Evolutionary conservation across 2,113 vertebrate species (phyloP).

Genomic region (Ptyas mucosa): DNA sequence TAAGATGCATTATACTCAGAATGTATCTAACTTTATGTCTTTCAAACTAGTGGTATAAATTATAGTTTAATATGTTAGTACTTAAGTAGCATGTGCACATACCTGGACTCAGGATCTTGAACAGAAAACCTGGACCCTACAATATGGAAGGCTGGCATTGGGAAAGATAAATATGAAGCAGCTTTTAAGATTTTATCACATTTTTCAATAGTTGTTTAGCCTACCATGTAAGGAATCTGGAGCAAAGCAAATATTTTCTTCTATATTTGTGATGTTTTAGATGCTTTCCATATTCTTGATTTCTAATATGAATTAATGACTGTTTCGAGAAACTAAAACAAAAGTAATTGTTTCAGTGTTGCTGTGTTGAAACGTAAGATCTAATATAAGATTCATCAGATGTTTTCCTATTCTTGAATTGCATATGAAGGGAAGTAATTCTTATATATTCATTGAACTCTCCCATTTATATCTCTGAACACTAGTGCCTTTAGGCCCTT

Average conservation of each 20-base stretch:
- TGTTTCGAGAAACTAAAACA: neutral
- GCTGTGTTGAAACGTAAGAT: neutral
- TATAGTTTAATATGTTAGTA: too few species aligned
- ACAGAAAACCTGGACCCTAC: too few species aligned
- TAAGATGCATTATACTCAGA: neutral
- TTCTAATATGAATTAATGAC: neutral
- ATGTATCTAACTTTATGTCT: neutral
- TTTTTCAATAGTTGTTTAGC: too few species aligned
- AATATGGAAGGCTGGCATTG: too few species aligned
- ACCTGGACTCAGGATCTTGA: too few species aligned
- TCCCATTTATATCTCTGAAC: neutral
- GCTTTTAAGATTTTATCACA: too few species aligned
- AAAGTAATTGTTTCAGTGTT: neutral
- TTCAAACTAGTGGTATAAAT: neutral
- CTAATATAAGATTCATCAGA: too few species aligned
- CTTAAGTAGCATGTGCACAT: neutral
- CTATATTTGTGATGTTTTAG: neutral
- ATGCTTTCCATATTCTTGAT: neutral
- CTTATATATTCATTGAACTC: slow-evolving; percentile 13
- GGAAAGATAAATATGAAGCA: too few species aligned
- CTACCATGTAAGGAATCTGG: too few species aligned
- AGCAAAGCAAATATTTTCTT: neutral
- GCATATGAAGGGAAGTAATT: neutral
- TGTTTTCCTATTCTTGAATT: neutral
- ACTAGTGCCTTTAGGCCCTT: neutral